Evolutionary conservation across 2,888 invertebrate genomes (phyloP).

Genomic region (Caenorhabditis sp.): DNA sequence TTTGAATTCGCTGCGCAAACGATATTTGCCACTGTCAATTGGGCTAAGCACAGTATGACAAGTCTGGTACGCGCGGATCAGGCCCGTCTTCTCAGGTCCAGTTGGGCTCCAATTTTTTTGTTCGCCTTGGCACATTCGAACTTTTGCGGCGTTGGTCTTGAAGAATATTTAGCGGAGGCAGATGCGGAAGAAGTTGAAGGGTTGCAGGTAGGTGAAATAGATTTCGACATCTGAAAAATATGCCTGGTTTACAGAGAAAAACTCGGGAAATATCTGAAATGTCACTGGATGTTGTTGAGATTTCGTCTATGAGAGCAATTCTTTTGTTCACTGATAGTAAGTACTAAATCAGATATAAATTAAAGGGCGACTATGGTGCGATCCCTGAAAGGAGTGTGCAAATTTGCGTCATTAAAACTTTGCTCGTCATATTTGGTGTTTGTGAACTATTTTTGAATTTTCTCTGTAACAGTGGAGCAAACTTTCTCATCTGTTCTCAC

Average conservation of each 20-base stretch:
- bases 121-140: constrained; percentile 36
- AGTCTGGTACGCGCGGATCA: constrained; percentile 13
- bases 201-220: no score
- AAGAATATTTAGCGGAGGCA: constrained; percentile 3
- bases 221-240: no score
- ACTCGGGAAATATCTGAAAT: constrained; percentile 29
- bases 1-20: constrained; percentile 41
- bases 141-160: constrained; percentile 12
- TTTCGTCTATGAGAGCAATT: constrained; percentile 30
- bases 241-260: constrained; percentile 26
- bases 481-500: no score
- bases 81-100: constrained; percentile 19
- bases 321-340: constrained; percentile 25
- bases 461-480: no score
- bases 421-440: no score
- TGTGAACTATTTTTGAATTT: no score
- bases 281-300: constrained; percentile 47
- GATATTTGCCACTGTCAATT: constrained; percentile 35
- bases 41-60: constrained; percentile 26
- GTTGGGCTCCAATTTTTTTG: constrained; percentile 38
- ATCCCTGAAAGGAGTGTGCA: no score
- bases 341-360: background rate
- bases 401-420: no score
- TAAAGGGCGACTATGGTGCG: no score
- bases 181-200: constrained; percentile 9